These are phyloP conservation scores for Hetaerina americana DNA, from an alignment of 1,140 invertebrate species.

Conservation along the genomic window DNA sequence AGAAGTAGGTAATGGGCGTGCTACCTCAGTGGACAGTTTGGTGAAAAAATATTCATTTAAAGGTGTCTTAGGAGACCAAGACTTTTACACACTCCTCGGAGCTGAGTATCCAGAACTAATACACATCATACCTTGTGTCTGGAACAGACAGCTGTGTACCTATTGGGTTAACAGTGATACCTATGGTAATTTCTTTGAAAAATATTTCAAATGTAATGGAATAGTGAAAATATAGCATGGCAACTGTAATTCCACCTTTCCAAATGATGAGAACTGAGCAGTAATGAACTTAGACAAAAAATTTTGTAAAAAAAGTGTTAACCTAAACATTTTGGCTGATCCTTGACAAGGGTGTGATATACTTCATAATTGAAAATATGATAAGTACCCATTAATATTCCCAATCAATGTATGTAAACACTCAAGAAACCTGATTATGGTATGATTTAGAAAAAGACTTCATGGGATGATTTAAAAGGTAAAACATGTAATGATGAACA, in stretches of 20 bases:
- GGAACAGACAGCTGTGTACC: slow-evolving; percentile 72
- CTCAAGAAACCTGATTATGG: no score
- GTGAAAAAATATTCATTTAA: slow-evolving; percentile 55
- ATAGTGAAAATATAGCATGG: slow-evolving; percentile 65
- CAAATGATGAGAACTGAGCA: no score
- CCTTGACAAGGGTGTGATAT: no score
- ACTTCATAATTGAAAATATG: no score
- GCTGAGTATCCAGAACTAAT: slow-evolving; percentile 62
- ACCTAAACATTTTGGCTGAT: no score
- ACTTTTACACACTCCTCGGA: slow-evolving; percentile 67
- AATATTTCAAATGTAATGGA: slow-evolving; percentile 61
- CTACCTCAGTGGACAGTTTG: slow-evolving; percentile 38
- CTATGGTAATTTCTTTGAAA: slow-evolving; percentile 59
- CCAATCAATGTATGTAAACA: no score
- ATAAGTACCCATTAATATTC: no score
- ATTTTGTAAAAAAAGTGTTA: no score
- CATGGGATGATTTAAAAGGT: no score
- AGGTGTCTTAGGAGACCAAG: slow-evolving; percentile 78
- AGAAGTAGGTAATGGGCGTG: background rate
- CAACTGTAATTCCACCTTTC: slow-evolving; percentile 71
- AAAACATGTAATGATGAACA: no score
- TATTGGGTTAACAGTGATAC: slow-evolving; percentile 68
- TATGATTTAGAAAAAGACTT: no score
- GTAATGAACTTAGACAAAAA: no score
- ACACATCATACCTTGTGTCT: slow-evolving; percentile 61